A percentile compares a stretch with the other conserved stretches of the same genome.
Evolutionary conservation across 2,797 vertebrate species (phyloP).

Genomic region (Xyrichtys novacula): DNA sequence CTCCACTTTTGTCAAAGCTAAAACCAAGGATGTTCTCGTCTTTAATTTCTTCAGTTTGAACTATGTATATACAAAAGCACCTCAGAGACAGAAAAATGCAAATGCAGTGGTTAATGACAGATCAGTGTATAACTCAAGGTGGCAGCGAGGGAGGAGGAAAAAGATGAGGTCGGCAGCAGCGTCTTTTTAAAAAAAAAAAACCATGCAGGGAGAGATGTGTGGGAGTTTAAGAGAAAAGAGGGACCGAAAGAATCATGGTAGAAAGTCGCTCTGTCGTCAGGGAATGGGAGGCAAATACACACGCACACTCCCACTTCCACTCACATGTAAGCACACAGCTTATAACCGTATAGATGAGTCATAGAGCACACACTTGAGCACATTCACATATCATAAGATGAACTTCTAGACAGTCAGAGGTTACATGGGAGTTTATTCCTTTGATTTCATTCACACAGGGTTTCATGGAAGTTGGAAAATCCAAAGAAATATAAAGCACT

Average conservation of each 20-base stretch:
- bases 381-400: conserved; percentile 22
- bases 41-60: conserved; percentile 55
- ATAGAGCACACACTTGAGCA: conserved; percentile 3
- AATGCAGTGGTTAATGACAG: conserved; percentile 74
- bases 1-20: conserved; percentile 44
- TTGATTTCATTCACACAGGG: conserved; percentile 47
- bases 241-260: conserved; percentile 50
- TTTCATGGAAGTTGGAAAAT: conserved; percentile 52
- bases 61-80: conserved; percentile 52
- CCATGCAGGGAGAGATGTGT: conserved; percentile 29
- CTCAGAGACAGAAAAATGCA: conserved; percentile 65
- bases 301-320: conserved; percentile 27
- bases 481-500: conserved; percentile 28
- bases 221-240: conserved; percentile 58
- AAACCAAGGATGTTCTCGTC: conserved; percentile 44
- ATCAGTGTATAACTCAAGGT: conserved; percentile 70
- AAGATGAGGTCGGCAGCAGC: conserved; percentile 43
- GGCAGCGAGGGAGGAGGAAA: conserved; percentile 65
- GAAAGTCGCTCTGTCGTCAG: conserved; percentile 49
- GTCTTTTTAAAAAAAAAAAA: conserved; percentile 27
- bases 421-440: conserved; percentile 36
- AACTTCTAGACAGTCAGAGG: conserved; percentile 28
- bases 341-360: conserved; percentile 12
- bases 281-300: conserved; percentile 47
- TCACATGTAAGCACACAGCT: background rate